phyloP scores from a whole-genome alignment of 2,888 invertebrate species.

The Stenolophus ochropezus region DNA sequence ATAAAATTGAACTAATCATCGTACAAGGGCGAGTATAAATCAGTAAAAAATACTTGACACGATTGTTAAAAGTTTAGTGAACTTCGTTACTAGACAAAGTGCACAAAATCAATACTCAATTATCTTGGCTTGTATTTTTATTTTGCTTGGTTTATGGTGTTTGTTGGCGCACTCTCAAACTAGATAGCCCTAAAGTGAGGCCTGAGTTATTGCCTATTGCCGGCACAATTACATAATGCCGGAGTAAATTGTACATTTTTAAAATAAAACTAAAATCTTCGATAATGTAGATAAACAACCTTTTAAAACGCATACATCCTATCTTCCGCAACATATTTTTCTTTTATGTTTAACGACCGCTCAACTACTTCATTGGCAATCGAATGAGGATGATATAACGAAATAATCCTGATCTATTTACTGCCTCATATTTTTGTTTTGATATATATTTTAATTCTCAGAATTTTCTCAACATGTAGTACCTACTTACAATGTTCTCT shows the following conservation, averaged over 20 bases:
- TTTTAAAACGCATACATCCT: background rate
- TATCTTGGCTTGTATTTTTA: conserved; percentile 23
- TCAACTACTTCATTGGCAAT: too few species aligned
- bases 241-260: background rate
- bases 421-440: too few species aligned
- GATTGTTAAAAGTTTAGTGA: conserved; percentile 39
- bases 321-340: too few species aligned
- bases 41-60: conserved; percentile 33
- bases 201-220: conserved; percentile 2
- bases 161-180: conserved; percentile 13
- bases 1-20: conserved; percentile 21
- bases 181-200: conserved; percentile 23
- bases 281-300: background rate
- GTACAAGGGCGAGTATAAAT: conserved; percentile 12
- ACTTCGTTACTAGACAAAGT: conserved; percentile 35
- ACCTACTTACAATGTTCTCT: too few species aligned
- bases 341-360: too few species aligned
- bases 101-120: conserved; percentile 34
- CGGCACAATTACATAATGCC: conserved; percentile 2
- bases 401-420: too few species aligned
- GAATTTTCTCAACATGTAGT: too few species aligned
- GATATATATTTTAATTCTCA: too few species aligned
- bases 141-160: conserved; percentile 13
- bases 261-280: background rate
- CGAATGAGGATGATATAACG: too few species aligned